phyloP scores from a whole-genome alignment of 1,140 invertebrate genomes.

The Sipha flava region DNA sequence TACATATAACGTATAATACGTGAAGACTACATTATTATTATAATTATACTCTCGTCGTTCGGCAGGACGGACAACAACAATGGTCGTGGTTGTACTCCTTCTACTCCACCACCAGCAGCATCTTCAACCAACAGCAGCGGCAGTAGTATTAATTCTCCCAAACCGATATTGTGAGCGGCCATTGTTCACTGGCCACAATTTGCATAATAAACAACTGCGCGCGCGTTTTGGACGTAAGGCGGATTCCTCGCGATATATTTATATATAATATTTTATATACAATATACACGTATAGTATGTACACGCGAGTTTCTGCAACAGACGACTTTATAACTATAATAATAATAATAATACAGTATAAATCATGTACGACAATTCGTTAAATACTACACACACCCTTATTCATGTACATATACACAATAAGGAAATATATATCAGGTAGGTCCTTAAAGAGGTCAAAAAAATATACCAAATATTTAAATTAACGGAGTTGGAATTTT shows the following conservation, averaged over 20 bases:
- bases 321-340: neutral
- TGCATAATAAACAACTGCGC: constrained; percentile 13
- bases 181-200: constrained; percentile 18
- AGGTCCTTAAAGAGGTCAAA: no score
- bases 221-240: neutral
- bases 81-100: neutral
- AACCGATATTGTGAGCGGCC: constrained; percentile 9
- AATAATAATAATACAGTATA: neutral
- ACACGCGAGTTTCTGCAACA: neutral
- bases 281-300: neutral
- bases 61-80: neutral
- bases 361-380: neutral
- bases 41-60: neutral
- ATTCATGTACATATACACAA: no score
- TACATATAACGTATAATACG: neutral
- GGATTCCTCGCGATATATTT: no score
- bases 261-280: no score
- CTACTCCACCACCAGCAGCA: neutral
- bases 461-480: no score
- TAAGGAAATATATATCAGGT: no score
- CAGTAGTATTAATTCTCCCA: neutral
- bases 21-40: neutral
- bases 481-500: no score
- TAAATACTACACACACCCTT: neutral
- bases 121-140: neutral